A percentile compares a stretch with the other conserved stretches of the same genome.
Conservation (phyloP, 1,140 invertebrate genomes). For the Drosophila parabipectinata region DNA sequence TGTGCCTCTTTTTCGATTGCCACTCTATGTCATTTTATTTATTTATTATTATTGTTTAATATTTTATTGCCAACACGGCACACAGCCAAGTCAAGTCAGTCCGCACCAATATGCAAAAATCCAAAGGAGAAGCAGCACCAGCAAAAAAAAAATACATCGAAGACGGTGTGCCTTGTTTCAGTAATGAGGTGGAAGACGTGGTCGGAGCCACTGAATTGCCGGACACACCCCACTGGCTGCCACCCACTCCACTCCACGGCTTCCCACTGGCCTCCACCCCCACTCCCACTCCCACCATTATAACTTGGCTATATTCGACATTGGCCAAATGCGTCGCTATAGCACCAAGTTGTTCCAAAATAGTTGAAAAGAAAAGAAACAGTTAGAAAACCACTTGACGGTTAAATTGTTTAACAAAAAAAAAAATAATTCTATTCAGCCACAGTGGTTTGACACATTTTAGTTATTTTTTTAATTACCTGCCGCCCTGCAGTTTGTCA, state of each 20-base stretch:
- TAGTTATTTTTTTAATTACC: conserved; percentile 7
- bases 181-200: conserved; percentile 62
- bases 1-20: conserved; percentile 2
- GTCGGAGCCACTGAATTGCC: conserved; percentile 45
- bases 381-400: conserved; percentile 13
- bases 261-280: conserved; percentile 1
- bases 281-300: conserved; percentile 34
- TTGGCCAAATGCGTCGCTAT: conserved; percentile 50
- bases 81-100: conserved; percentile 40
- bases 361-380: not conserved
- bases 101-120: conserved; percentile 62
- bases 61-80: conserved; percentile 55
- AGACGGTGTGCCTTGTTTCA: conserved; percentile 69
- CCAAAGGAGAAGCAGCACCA: conserved; percentile 49
- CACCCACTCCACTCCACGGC: conserved; percentile 24
- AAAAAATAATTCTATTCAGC: conserved; percentile 3
- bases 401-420: not conserved
- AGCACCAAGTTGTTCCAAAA: not conserved
- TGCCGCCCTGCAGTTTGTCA: conserved; percentile 6
- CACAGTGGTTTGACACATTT: conserved; percentile 29
- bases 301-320: conserved; percentile 56
- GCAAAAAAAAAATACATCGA: conserved; percentile 21
- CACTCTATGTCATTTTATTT: conserved; percentile 54
- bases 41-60: conserved; percentile 66
- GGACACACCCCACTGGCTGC: conserved; percentile 48